Evolutionary conservation across 2,888 invertebrate species (phyloP).

Genomic region (Hypomecis punctinalis): DNA sequence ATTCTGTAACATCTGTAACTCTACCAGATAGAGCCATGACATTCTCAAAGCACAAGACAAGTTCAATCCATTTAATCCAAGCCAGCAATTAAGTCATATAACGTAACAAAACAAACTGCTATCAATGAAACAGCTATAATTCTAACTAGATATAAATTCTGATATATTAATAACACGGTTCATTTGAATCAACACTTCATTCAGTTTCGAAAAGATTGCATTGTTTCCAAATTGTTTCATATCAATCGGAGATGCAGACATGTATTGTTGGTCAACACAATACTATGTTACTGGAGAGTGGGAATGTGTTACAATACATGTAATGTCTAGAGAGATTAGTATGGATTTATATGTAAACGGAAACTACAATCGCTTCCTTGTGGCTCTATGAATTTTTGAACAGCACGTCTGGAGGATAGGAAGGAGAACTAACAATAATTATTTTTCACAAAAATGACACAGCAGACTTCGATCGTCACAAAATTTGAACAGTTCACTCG

Average conservation of each 20-base stretch:
- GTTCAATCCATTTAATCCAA: conserved; percentile 4
- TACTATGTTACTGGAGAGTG: conserved; percentile 9
- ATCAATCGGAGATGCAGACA: conserved; percentile 26
- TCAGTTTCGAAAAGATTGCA: conserved; percentile 33
- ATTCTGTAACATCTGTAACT: too few species aligned
- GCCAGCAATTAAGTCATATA: conserved; percentile 8
- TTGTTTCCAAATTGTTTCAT: conserved; percentile 22
- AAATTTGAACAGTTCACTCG: too few species aligned
- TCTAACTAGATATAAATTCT: conserved; percentile 13
- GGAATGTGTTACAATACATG: neutral
- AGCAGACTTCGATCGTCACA: too few species aligned
- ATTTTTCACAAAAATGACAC: too few species aligned
- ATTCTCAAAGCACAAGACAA: neutral
- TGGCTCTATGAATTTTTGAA: too few species aligned
- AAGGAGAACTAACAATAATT: too few species aligned
- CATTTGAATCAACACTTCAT: conserved; percentile 21
- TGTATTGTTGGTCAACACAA: conserved; percentile 25
- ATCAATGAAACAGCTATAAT: conserved; percentile 23
- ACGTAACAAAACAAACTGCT: conserved; percentile 25
- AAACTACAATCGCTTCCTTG: too few species aligned
- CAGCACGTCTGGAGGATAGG: too few species aligned
- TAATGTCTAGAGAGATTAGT: neutral
- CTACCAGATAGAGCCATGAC: too few species aligned
- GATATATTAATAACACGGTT: conserved; percentile 28
- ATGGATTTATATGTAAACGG: too few species aligned